A percentile compares a stretch with the other conserved stretches of the same genome.
Evolutionary conservation across 2,888 invertebrate genomes (phyloP).

Genomic region (Phania funesta): DNA sequence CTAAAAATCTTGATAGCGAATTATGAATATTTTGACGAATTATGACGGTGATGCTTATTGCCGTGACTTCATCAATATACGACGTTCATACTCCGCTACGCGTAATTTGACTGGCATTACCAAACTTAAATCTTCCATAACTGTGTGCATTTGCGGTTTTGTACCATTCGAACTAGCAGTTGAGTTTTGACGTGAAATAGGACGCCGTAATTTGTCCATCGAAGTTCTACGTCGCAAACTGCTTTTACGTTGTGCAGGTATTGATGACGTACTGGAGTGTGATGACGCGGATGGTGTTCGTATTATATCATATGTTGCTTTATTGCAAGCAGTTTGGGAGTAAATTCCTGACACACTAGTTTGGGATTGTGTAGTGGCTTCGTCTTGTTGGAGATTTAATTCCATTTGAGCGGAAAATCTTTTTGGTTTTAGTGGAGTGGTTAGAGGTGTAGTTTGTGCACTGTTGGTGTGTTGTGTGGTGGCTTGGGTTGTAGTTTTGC

Average conservation of each 20-base stretch:
- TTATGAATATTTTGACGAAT: too few species aligned
- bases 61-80: slow-evolving; percentile 70
- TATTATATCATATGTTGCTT: not conserved
- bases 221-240: slow-evolving; percentile 74
- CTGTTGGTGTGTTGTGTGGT: slow-evolving; percentile 11
- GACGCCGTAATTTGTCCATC: slow-evolving; percentile 74
- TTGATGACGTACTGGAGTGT: not conserved
- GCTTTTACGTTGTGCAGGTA: slow-evolving; percentile 69
- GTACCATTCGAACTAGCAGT: slow-evolving; percentile 61
- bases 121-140: slow-evolving; percentile 77
- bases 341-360: not conserved
- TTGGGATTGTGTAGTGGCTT: not conserved
- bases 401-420: slow-evolving; percentile 35
- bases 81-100: slow-evolving; percentile 76
- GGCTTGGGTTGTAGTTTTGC: slow-evolving; percentile 24
- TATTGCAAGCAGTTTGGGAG: not conserved
- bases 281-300: not conserved
- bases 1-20: too few species aligned
- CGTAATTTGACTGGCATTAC: slow-evolving; percentile 76
- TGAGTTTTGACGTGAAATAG: slow-evolving; percentile 72
- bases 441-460: not conserved
- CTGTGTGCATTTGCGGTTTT: slow-evolving; percentile 74
- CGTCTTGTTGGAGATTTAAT: slow-evolving; percentile 21
- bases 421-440: slow-evolving; percentile 27
- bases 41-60: too few species aligned